phyloP scores from a whole-genome alignment of 2,888 invertebrate species.

The Xestia rhomboidea region DNA sequence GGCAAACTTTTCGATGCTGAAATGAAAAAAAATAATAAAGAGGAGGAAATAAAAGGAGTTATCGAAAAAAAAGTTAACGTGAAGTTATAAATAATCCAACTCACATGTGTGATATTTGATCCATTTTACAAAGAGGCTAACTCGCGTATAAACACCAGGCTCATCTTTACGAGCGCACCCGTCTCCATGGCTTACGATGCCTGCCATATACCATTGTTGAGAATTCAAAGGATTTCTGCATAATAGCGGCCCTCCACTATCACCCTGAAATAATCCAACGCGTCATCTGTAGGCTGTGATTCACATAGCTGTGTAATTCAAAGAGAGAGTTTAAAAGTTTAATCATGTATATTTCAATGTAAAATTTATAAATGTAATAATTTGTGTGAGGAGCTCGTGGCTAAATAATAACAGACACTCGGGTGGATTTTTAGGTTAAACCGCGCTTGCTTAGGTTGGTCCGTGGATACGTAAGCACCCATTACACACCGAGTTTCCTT shows the following conservation, averaged over 20 bases:
- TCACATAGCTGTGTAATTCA: slow-evolving; percentile 15
- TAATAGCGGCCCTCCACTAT: slow-evolving; percentile 96
- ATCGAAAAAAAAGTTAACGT: neutral
- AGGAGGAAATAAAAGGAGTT: neutral
- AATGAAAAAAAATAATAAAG: slow-evolving; percentile 52
- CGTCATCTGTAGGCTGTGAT: slow-evolving; percentile 15
- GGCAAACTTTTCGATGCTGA: slow-evolving; percentile 88
- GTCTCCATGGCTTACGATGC: slow-evolving; percentile 96
- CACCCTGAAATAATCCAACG: slow-evolving; percentile 89
- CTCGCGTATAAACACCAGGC: slow-evolving; percentile 95
- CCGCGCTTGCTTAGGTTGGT: neutral
- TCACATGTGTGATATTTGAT: slow-evolving; percentile 92
- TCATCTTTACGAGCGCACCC: slow-evolving; percentile 95
- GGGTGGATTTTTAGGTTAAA: neutral
- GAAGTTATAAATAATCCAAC: slow-evolving; percentile 62
- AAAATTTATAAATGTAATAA: neutral
- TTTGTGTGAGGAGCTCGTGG: neutral
- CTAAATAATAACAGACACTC: neutral
- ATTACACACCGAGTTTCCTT: neutral
- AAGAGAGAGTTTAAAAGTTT: neutral
- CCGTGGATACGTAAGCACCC: neutral
- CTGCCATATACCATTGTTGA: slow-evolving; percentile 95
- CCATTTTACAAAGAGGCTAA: slow-evolving; percentile 94
- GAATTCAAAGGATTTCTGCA: slow-evolving; percentile 93
- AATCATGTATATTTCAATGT: neutral